Percentiles rank a stretch among this genome's conserved stretches.
These are phyloP conservation scores for Brevimyrus niger DNA, from an alignment of 2,113 vertebrate species.

Conservation along the genomic window DNA sequence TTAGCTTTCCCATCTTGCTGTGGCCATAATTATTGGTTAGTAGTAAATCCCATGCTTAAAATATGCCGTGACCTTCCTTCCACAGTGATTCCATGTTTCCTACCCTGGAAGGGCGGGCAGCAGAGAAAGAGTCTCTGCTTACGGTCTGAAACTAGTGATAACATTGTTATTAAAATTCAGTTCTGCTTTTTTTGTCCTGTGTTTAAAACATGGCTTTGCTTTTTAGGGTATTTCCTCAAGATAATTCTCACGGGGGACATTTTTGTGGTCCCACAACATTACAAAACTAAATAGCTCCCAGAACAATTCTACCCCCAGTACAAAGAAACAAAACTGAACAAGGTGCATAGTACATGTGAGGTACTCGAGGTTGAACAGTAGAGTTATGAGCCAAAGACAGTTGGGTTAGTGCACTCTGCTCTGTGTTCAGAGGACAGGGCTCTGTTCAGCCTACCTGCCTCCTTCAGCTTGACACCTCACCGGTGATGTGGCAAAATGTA, in stretches of 20 bases:
- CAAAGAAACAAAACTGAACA: neutral
- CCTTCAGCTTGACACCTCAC: too few relatives aligned
- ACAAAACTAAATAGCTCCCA: neutral
- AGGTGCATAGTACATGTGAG: neutral
- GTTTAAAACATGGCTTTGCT: neutral
- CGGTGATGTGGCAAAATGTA: too few relatives aligned
- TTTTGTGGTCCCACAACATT: neutral
- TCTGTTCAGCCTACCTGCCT: too few relatives aligned
- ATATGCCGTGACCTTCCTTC: constrained; percentile 5
- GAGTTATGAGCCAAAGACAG: neutral
- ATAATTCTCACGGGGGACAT: neutral
- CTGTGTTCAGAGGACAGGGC: too few relatives aligned
- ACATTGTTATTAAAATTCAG: neutral
- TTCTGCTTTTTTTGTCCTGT: neutral
- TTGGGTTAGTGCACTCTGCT: neutral
- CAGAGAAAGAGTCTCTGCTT: constrained; percentile 63
- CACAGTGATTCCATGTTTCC: constrained; percentile 61
- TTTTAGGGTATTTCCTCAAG: neutral
- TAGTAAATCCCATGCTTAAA: neutral
- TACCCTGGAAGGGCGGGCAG: constrained; percentile 66
- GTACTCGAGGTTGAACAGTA: neutral
- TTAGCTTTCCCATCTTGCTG: neutral
- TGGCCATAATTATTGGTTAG: constrained; percentile 3
- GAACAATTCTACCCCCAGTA: neutral
- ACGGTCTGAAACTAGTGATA: constrained; percentile 51